Evolutionary conservation across 2,113 vertebrate species (phyloP).

Genomic region (Chauna torquata): DNA sequence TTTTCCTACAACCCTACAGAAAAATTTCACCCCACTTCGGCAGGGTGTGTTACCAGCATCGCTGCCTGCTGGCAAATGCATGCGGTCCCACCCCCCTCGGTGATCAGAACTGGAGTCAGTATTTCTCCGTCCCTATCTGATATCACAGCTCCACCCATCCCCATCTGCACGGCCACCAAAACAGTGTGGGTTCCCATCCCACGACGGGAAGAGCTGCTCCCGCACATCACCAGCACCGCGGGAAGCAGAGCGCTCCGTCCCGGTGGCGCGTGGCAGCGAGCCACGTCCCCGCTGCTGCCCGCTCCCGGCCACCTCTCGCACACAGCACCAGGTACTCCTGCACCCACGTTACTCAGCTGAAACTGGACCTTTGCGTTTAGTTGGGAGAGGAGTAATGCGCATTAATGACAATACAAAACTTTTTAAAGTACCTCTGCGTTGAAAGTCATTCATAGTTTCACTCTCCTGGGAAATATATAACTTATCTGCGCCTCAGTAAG

Average conservation of each 20-base stretch:
- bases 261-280: too few species aligned
- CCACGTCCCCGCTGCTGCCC: background rate
- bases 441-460: background rate
- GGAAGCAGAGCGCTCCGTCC: too few species aligned
- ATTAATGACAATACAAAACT: rapidly evolving
- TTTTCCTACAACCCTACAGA: background rate
- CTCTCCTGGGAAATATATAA: conserved; percentile 36
- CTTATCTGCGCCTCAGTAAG: background rate
- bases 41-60: background rate
- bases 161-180: too few species aligned
- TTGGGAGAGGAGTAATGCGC: rapidly evolving
- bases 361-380: background rate
- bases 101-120: background rate
- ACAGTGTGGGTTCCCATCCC: too few species aligned
- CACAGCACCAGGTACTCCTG: too few species aligned
- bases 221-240: too few species aligned
- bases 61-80: rapidly evolving
- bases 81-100: background rate
- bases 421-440: rapidly evolving
- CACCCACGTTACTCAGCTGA: background rate
- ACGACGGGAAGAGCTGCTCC: too few species aligned
- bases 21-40: background rate
- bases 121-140: too few species aligned
- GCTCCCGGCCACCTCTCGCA: too few species aligned
- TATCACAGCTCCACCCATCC: background rate